Evolutionary conservation across 2,888 invertebrate species (phyloP), one percentile per base, ranked within the genome.

Genomic region (Eupeodes latifasciatus): DNA sequence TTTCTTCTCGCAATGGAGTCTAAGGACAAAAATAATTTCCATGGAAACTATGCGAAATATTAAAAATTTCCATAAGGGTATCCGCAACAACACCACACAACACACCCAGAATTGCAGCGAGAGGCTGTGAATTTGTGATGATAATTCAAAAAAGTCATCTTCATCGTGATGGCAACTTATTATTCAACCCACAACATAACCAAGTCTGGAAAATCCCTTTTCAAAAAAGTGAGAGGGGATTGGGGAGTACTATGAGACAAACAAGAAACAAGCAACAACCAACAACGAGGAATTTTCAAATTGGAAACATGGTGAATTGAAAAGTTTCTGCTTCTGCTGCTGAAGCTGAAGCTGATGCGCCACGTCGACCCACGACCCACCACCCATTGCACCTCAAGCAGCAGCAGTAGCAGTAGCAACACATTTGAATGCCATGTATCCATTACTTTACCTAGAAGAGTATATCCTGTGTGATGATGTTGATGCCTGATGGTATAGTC

Each of bases 231-330:
- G 57, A 57, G 49, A 66, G 36, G 12, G 5, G 40, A 16, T 62
- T 11, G 55, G 11, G 5, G 34, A 27, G 34, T 4, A 47, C 57
- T 19, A 47, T 9, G n/a, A 14, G 19, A n/a, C 64, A 57, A 64
- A 72, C n/a, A 61, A 69, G 64, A 57, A 64, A 72, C n/a, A 61
- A 69, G 64, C 40, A 77, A 57, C 66, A 62, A 44, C 40, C 49
- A 77, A 57, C 49, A 57, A 14, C 51, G 64, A 14, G 44, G 59
- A 83, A 80, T 82, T 82, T 77, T 44, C 36, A 81, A 83, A 87
- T 83, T 83, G 87, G 61, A 75, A 82, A 36, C 79, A 80, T 19
- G 62, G 67, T 77, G 61, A 80, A 83, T 80, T 81, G 77, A 81
- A 84, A 84, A 87, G 77, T 87, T 84, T 77, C 55, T 40, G 64